Evolutionary conservation across 2,113 vertebrate genomes (phyloP).

Genomic region (Synodontis membranacea): DNA sequence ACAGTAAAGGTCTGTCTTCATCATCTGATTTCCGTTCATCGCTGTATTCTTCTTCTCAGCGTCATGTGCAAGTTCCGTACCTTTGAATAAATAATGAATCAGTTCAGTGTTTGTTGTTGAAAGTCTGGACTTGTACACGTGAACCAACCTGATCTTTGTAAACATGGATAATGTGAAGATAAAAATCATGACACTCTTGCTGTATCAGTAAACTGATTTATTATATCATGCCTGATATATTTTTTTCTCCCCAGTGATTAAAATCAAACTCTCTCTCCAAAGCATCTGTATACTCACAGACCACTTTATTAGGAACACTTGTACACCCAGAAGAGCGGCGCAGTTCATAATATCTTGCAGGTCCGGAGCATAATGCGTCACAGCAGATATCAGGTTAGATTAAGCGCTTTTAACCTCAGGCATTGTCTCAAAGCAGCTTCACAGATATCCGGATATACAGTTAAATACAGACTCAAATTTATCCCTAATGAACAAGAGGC

Average conservation of each 20-base stretch:
- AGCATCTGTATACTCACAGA: too few relatives aligned
- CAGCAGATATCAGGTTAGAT: too few relatives aligned
- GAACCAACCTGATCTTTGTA: background rate
- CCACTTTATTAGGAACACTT: too few relatives aligned
- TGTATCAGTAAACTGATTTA: background rate
- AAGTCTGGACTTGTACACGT: background rate
- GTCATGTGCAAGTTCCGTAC: background rate
- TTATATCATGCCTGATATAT: background rate
- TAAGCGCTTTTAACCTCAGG: too few relatives aligned
- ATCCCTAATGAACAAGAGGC: too few relatives aligned
- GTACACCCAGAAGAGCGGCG: too few relatives aligned
- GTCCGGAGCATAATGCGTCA: too few relatives aligned
- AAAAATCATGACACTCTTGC: background rate
- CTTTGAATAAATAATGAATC: too few relatives aligned
- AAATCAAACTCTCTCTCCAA: background rate
- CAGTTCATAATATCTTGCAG: too few relatives aligned
- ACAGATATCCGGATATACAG: too few relatives aligned
- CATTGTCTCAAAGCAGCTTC: too few relatives aligned
- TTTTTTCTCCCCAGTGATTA: background rate
- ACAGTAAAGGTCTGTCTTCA: background rate
- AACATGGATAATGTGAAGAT: background rate
- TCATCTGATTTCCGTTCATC: conserved; percentile 2
- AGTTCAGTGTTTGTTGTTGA: background rate
- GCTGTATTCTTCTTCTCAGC: background rate
- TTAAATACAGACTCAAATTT: too few relatives aligned